phyloP scores from a whole-genome alignment of 2,113 vertebrate species.

The Halcyon malimbica region DNA sequence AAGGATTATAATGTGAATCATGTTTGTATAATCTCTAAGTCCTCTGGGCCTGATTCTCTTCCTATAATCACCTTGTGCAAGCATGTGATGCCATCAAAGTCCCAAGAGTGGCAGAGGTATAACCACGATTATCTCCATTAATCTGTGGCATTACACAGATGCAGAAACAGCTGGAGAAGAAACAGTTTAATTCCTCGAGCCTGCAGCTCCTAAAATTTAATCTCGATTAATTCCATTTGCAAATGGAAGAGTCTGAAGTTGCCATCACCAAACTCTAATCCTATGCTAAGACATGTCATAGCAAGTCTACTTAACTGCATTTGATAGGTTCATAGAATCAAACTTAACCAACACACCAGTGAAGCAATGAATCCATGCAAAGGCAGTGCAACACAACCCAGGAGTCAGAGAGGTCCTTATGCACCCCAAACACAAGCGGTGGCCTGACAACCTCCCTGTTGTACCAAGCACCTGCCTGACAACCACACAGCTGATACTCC shows the following conservation, averaged over 20 bases:
- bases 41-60: not conserved
- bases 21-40: not conserved
- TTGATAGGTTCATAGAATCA: not conserved
- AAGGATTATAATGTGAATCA: not conserved
- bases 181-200: not conserved
- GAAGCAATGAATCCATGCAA: not conserved
- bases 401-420: not conserved
- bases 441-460: not conserved
- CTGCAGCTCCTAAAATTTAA: not conserved
- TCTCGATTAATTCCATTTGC: not conserved
- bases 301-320: not conserved
- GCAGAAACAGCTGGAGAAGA: not conserved
- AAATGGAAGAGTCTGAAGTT: not conserved
- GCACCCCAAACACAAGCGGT: rapidly evolving
- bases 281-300: not conserved
- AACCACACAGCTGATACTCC: not conserved
- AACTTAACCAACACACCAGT: not conserved
- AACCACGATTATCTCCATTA: not conserved
- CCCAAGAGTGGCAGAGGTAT: not conserved
- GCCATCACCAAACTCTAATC: not conserved
- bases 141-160: not conserved
- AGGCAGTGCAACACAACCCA: not conserved
- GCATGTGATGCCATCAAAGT: not conserved
- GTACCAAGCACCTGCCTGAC: not conserved
- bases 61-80: not conserved